Evolutionary conservation across 2,888 invertebrate genomes (phyloP), one percentile per base, ranked within the genome.

Genomic region (Pinctada fucata): DNA sequence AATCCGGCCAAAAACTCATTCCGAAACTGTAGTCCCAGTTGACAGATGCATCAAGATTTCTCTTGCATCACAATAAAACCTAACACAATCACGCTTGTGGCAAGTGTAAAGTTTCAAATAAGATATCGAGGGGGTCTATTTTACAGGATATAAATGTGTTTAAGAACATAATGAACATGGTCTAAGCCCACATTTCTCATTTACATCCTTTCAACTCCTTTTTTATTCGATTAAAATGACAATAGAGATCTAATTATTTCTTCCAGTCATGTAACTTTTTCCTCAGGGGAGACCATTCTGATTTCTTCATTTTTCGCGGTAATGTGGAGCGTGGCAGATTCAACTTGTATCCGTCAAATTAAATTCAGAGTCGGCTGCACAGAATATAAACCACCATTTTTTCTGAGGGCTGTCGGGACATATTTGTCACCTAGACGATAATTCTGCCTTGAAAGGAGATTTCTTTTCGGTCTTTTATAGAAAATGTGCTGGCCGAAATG

Each of bases 321-420:
- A 10, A 52, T 16, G 49, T 63, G 64, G 49, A 47, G 48, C 50
- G 47, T 63, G 64, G 47, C 65, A 47, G 31, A n/a, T 13, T 64
- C 49, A 45, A 73, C 64, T 73, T 65, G 73, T 73, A 73, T 73
- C 63, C 52, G 73, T 73, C 73, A 64, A 73, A 73, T 73, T 73
- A 73, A 50, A 73, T 63, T 49, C 16, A 47, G 6, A 52, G 31
- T 52, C 73, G 48, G 64, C 73, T 73, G 73, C 64, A 64, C 49
- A 13, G n/a, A 64, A 49, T 63, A 58, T 31, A 58, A 58, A 58
- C 58, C 13, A 10, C 13, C 6, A 58, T 58, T 58, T 58, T 58
- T 6, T 6, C 8, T 6, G 58, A 10, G 6, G 58, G 13, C 13
- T 10, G 58, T 58, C 13, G 6, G 58, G 13, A 13, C 0, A 58